phyloP scores from a whole-genome alignment of 1,140 invertebrate genomes.

The Luehdorfia chinensis region DNA sequence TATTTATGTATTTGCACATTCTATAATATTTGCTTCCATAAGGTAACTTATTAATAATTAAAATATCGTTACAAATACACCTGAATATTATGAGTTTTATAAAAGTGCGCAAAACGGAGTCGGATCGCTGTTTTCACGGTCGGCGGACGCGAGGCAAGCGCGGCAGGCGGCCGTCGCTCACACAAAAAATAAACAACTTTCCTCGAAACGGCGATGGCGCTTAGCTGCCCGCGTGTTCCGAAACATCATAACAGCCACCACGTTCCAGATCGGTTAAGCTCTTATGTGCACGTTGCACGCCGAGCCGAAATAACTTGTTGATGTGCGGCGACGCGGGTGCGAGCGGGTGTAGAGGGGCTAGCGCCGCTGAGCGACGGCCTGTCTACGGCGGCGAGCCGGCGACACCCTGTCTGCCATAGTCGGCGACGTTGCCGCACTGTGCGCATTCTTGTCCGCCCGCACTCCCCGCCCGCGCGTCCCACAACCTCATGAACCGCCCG shows the following conservation, averaged over 20 bases:
- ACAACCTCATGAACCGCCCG: constrained; percentile 56
- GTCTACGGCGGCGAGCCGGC: constrained; percentile 88
- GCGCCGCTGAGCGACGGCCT: constrained; percentile 82
- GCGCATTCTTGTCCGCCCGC: constrained; percentile 75
- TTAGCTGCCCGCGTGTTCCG: constrained; percentile 38
- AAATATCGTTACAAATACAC: too few species aligned
- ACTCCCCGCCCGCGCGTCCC: constrained; percentile 49
- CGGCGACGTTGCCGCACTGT: constrained; percentile 83
- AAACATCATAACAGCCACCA: constrained; percentile 45
- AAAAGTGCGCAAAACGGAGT: constrained; percentile 24
- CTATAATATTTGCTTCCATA: too few species aligned
- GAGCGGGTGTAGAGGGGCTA: constrained; percentile 48
- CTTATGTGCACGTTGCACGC: constrained; percentile 41
- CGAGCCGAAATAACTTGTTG: constrained; percentile 74
- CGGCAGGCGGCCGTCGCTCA: constrained; percentile 61
- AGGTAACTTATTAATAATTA: too few species aligned
- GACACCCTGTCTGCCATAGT: constrained; percentile 93
- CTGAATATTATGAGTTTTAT: too few species aligned
- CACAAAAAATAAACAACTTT: constrained; percentile 75
- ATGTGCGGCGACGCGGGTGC: constrained; percentile 55
- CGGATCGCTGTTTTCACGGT: constrained; percentile 54
- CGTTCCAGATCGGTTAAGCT: constrained; percentile 37
- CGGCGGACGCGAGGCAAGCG: constrained; percentile 60
- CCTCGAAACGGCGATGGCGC: constrained; percentile 75
- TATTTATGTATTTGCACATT: too few species aligned